Conservation (phyloP, 2,888 invertebrate species). For the Trachelus tabidus region DNA sequence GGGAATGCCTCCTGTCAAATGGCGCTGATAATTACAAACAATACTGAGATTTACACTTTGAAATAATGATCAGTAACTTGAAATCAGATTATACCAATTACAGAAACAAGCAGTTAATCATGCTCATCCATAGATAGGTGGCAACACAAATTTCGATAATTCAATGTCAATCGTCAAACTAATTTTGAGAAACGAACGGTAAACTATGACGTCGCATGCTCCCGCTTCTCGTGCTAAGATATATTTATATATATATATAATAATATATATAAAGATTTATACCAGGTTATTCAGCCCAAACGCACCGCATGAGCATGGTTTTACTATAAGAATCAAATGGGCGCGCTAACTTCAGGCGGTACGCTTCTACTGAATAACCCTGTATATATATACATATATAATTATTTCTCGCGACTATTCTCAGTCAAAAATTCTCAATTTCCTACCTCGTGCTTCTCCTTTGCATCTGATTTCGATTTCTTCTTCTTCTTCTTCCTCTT, state of each 20-base stretch:
- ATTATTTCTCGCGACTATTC: slow-evolving; percentile 27
- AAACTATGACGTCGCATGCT: slow-evolving; percentile 37
- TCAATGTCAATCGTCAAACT: slow-evolving; percentile 25
- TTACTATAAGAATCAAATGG: too few species aligned
- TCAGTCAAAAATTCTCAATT: slow-evolving; percentile 19
- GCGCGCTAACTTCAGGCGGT: too few species aligned
- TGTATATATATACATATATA: slow-evolving; percentile 11
- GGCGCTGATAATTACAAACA: slow-evolving; percentile 65
- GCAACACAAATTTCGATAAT: slow-evolving; percentile 33
- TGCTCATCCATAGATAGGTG: slow-evolving; percentile 50
- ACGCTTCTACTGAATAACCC: too few species aligned
- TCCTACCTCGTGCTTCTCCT: slow-evolving; percentile 59
- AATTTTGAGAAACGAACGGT: slow-evolving; percentile 22
- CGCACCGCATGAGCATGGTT: too few species aligned
- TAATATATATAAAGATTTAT: slow-evolving; percentile 12
- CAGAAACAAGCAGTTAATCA: slow-evolving; percentile 55
- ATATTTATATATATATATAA: slow-evolving; percentile 13
- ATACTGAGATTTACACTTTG: slow-evolving; percentile 65
- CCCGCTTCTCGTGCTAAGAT: slow-evolving; percentile 44
- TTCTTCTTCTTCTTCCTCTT: slow-evolving; percentile 86
- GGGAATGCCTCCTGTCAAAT: slow-evolving; percentile 65
- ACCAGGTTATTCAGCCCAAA: too few species aligned
- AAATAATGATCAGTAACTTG: slow-evolving; percentile 61
- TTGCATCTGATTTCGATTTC: slow-evolving; percentile 73
- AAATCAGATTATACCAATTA: slow-evolving; percentile 53